A percentile compares a stretch with the other conserved stretches of the same genome.
Evolutionary conservation across 2,888 invertebrate genomes (phyloP).

Genomic region (Corbicula japonica): DNA sequence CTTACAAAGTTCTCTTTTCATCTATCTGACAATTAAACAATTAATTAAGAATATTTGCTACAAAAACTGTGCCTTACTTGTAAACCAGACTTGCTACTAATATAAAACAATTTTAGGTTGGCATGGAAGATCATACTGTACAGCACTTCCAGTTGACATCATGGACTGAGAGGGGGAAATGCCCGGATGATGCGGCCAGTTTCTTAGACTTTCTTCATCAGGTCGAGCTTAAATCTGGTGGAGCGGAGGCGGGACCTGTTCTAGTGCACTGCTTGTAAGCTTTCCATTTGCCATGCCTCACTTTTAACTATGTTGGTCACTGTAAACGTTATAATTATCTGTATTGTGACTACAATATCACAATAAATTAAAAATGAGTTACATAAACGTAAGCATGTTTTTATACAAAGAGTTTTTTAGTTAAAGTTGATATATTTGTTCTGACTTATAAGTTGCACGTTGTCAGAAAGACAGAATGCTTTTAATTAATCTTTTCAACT

Average conservation of each 20-base stretch:
- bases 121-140: neutral
- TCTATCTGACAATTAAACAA: too few species aligned
- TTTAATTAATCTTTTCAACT: neutral
- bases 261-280: constrained; percentile 24
- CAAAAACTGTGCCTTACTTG: too few species aligned
- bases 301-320: neutral
- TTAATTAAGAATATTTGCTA: too few species aligned
- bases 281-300: neutral
- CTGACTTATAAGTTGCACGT: neutral
- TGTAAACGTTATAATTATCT: neutral
- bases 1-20: too few species aligned
- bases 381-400: too few species aligned
- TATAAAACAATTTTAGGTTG: neutral
- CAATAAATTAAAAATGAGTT: neutral
- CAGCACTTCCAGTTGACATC: constrained; percentile 17
- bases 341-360: neutral
- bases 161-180: constrained; percentile 3
- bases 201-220: constrained; percentile 23
- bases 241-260: neutral
- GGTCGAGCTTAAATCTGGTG: neutral
- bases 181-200: neutral
- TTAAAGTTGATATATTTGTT: neutral
- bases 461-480: neutral
- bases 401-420: neutral
- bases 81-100: too few species aligned